Conservation (phyloP, 2,888 invertebrate species). For the Piscicola geometra region DNA sequence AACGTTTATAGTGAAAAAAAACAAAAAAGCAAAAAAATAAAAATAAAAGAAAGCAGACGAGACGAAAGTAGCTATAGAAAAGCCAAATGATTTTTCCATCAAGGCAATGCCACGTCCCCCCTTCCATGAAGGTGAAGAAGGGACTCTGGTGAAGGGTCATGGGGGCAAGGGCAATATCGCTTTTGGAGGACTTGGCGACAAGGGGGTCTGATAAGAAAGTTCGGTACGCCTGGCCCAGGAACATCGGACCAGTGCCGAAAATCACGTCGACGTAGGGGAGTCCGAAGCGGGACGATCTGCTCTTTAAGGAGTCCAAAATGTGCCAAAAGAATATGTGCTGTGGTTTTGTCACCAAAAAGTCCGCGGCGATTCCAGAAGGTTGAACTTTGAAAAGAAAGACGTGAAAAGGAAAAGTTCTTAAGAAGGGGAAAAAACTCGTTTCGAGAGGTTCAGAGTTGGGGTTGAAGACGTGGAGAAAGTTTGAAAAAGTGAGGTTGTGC, state of each 20-base stretch:
- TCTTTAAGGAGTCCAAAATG: neutral
- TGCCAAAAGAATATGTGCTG: constrained; percentile 7
- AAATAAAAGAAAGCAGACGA: too few species aligned
- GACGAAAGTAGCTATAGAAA: too few species aligned
- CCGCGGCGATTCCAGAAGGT: constrained; percentile 21
- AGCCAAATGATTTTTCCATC: constrained; percentile 30
- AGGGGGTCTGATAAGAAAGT: neutral
- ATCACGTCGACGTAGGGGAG: constrained; percentile 32
- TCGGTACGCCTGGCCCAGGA: neutral
- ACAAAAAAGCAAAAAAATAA: too few species aligned
- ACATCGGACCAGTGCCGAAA: constrained; percentile 21
- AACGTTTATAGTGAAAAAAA: too few species aligned
- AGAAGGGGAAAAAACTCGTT: too few species aligned
- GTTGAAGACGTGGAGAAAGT: neutral
- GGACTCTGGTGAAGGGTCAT: too few species aligned
- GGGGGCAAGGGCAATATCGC: neutral
- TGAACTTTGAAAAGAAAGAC: constrained; percentile 9
- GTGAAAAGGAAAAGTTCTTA: too few species aligned
- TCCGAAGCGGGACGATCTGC: neutral
- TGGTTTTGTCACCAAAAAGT: constrained; percentile 14
- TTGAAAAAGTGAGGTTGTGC: neutral
- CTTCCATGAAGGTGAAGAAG: constrained; percentile 6
- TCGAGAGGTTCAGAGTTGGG: neutral
- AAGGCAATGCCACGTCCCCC: constrained; percentile 27
- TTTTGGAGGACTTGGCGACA: neutral